Conservation (phyloP, 2,797 vertebrate genomes). For the Macropus fuliginosus region DNA sequence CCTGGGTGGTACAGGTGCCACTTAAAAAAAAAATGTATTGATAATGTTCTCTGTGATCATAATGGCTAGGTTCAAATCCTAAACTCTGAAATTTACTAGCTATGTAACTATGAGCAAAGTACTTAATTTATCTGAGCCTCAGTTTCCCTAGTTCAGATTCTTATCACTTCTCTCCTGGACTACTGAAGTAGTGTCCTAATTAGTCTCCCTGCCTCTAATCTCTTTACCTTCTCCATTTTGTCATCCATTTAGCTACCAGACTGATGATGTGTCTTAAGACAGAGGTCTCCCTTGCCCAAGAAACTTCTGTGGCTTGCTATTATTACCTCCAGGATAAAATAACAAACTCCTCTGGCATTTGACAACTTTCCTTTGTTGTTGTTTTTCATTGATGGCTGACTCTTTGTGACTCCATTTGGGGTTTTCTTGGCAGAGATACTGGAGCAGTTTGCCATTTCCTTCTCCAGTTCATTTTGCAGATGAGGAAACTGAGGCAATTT, state of each 20-base stretch:
- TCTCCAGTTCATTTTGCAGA: not conserved
- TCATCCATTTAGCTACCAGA: not conserved
- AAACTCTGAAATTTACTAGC: not conserved
- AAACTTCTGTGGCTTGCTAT: not conserved
- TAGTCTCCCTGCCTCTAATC: not conserved
- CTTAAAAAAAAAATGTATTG: not conserved
- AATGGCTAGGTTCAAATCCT: not conserved
- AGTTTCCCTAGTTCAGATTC: not conserved
- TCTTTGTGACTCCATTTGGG: not conserved
- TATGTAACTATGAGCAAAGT: not conserved
- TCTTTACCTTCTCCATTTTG: not conserved
- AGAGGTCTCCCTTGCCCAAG: not conserved
- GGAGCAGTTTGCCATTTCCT: not conserved
- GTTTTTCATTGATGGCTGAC: not conserved
- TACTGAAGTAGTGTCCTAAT: not conserved
- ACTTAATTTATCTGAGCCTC: not conserved
- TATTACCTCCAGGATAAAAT: not conserved
- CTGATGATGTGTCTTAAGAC: not conserved
- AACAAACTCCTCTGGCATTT: not conserved
- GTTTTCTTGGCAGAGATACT: not conserved
- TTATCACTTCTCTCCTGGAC: not conserved
- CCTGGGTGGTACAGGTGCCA: not conserved
- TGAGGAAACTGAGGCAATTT: not conserved
- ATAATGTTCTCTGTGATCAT: not conserved
- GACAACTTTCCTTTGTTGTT: not conserved